Conservation (phyloP, 2,113 vertebrate species). For the Entomyzon cyanotis region DNA sequence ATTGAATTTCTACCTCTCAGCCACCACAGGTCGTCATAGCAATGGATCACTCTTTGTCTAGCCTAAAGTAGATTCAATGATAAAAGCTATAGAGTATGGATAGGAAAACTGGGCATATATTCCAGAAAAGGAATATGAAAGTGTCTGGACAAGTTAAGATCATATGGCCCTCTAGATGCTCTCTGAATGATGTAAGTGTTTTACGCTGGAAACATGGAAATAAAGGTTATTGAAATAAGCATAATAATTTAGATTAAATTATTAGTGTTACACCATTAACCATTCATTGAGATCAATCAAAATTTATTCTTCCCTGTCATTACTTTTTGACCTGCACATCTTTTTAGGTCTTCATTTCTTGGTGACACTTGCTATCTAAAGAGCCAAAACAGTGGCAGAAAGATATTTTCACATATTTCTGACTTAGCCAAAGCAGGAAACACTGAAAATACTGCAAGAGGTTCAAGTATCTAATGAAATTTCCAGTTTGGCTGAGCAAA, state of each 20-base stretch:
- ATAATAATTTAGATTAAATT: neutral
- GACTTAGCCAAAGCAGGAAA: neutral
- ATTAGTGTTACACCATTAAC: neutral
- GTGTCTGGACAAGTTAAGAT: neutral
- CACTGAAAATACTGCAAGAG: neutral
- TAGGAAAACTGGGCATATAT: neutral
- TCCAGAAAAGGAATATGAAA: neutral
- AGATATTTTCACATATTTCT: neutral
- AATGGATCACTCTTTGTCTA: neutral
- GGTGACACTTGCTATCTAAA: neutral
- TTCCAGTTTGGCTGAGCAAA: neutral
- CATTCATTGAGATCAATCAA: neutral
- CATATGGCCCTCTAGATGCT: neutral
- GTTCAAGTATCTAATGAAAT: neutral
- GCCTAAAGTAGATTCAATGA: neutral
- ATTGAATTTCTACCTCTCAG: neutral
- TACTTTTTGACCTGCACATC: neutral
- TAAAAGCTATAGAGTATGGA: neutral
- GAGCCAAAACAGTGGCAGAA: neutral
- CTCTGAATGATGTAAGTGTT: neutral
- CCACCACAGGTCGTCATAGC: neutral
- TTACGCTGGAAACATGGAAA: neutral
- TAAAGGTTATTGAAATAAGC: neutral
- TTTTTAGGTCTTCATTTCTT: neutral
- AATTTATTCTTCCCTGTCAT: neutral